These are phyloP conservation scores for Cepaea nemoralis DNA, from an alignment of 1,140 invertebrate species.

Conservation along the genomic window DNA sequence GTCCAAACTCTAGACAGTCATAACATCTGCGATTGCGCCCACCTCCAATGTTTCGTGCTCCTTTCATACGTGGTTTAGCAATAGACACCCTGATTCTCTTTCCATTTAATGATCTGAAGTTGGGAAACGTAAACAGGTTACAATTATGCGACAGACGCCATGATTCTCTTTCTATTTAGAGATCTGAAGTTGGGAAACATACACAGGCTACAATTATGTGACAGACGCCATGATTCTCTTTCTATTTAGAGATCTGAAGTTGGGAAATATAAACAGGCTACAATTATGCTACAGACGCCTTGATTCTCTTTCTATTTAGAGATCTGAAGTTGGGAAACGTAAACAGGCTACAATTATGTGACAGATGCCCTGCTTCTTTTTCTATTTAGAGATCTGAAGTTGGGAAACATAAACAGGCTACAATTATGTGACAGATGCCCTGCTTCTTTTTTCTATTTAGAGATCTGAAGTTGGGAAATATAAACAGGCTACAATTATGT, in stretches of 20 bases:
- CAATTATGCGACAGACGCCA: conserved; percentile 63
- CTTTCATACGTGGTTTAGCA: conserved; percentile 67
- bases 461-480: no score
- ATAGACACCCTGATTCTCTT: conserved; percentile 65
- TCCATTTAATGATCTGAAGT: conserved; percentile 52
- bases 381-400: no score
- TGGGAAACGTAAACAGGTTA: background rate
- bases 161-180: conserved; percentile 58
- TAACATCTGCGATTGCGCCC: conserved; percentile 70
- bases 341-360: background rate
- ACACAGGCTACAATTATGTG: conserved; percentile 45
- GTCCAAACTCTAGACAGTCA: conserved; percentile 70
- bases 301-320: conserved; percentile 58
- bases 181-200: conserved; percentile 43
- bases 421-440: no score
- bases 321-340: conserved; percentile 43
- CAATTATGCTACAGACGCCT: conserved; percentile 63
- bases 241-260: conserved; percentile 52
- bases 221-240: conserved; percentile 65
- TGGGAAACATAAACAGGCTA: no score
- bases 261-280: background rate
- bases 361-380: no score
- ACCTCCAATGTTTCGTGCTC: conserved; percentile 55
- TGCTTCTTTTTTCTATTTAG: no score
- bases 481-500: no score